Conservation (phyloP, 2,797 vertebrate genomes). For the Ispidina lecontei region DNA sequence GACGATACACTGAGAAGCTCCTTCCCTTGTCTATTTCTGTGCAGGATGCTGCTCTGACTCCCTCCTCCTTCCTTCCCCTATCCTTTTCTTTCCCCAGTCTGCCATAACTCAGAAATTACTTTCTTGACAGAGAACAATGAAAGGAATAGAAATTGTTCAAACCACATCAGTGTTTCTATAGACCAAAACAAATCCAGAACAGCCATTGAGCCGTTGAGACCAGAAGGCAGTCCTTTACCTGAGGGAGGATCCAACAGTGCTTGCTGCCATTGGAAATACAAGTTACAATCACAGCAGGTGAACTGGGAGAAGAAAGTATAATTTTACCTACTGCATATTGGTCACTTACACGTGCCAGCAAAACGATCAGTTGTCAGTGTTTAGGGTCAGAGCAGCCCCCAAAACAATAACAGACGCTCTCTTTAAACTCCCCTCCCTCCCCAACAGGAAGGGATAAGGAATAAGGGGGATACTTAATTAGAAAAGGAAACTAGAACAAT, state of each 20-base stretch:
- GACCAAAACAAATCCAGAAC: not conserved
- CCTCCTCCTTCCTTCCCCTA: not conserved
- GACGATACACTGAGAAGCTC: not conserved
- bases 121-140: not conserved
- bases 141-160: not conserved
- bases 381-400: too few relatives aligned
- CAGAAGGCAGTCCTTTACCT: not conserved
- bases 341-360: not conserved
- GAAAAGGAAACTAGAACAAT: too few relatives aligned
- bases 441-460: too few relatives aligned
- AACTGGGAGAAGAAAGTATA: not conserved
- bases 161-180: not conserved
- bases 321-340: not conserved
- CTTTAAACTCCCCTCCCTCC: too few relatives aligned
- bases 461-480: too few relatives aligned
- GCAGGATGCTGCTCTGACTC: not conserved
- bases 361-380: not conserved
- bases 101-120: not conserved
- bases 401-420: too few relatives aligned
- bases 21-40: not conserved
- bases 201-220: not conserved
- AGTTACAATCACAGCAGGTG: not conserved
- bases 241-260: not conserved
- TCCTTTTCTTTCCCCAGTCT: accelerated
- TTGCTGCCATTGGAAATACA: not conserved